Conservation (phyloP, 2,113 vertebrate species). For the Penelope pileata region DNA sequence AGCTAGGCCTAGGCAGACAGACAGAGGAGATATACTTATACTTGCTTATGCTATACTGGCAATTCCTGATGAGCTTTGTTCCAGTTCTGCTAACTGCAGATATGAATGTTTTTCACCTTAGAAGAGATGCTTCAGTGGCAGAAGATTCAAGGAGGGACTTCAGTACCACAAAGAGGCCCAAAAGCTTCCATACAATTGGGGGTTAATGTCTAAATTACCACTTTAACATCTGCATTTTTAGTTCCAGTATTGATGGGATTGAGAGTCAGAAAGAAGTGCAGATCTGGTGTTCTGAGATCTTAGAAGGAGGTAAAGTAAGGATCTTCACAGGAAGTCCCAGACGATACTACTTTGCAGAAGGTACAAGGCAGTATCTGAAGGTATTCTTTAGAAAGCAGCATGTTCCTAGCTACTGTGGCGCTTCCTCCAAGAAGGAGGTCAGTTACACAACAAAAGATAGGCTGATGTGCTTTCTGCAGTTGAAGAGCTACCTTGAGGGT, state of each 20-base stretch:
- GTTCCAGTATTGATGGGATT: neutral
- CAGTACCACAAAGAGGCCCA: neutral
- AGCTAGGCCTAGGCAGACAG: neutral
- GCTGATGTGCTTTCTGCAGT: neutral
- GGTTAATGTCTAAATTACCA: neutral
- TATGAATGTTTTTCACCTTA: neutral
- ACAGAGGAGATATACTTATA: neutral
- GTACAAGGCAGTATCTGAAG: neutral
- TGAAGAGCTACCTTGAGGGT: neutral
- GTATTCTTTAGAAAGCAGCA: slow-evolving; percentile 12
- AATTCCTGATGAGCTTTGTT: neutral
- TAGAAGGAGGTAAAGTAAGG: slow-evolving; percentile 15
- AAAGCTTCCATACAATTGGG: neutral
- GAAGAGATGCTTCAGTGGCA: neutral
- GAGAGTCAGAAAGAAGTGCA: neutral
- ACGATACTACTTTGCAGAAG: neutral
- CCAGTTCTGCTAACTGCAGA: neutral
- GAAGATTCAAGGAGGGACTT: neutral
- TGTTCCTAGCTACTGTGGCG: neutral
- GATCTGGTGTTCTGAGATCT: slow-evolving; percentile 5
- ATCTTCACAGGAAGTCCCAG: slow-evolving; percentile 28
- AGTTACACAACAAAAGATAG: neutral
- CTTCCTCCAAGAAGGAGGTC: neutral
- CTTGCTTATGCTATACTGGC: neutral
- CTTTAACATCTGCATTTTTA: slow-evolving; percentile 16